phyloP scores from a whole-genome alignment of 1,140 invertebrate genomes.

The Ostrea denselamellosa region DNA sequence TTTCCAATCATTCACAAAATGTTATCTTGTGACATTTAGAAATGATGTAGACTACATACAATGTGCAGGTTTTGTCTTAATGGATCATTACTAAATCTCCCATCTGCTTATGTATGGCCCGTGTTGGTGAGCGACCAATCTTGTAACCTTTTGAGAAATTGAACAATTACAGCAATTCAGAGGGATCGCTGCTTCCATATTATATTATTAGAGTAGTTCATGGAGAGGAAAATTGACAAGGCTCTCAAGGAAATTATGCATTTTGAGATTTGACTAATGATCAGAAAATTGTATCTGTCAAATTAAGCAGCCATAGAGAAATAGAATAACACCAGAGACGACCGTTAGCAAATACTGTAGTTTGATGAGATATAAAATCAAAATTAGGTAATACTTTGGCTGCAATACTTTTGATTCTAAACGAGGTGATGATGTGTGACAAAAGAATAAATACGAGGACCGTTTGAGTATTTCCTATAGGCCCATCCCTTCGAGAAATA shows the following conservation, averaged over 20 bases:
- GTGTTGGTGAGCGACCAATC: constrained; percentile 18
- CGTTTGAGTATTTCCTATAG: background rate
- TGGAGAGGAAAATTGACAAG: constrained; percentile 53
- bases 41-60: constrained; percentile 2
- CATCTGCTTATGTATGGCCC: constrained; percentile 16
- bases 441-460: background rate
- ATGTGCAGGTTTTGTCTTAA: constrained; percentile 3
- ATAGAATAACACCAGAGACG: background rate
- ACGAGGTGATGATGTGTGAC: background rate
- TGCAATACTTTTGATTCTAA: background rate
- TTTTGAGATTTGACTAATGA: constrained; percentile 47
- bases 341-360: background rate
- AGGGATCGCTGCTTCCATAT: constrained; percentile 50
- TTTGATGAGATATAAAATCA: constrained; percentile 20
- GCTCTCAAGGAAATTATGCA: constrained; percentile 55
- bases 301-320: constrained; percentile 53
- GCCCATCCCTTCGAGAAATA: background rate
- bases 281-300: constrained; percentile 54
- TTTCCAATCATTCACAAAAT: constrained; percentile 31
- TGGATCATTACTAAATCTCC: background rate
- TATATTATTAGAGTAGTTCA: constrained; percentile 52
- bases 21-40: constrained; percentile 38
- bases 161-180: constrained; percentile 52
- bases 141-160: constrained; percentile 50
- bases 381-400: background rate